A percentile compares a stretch with the other conserved stretches of the same genome.
phyloP scores from a whole-genome alignment of 2,113 vertebrate species.

The Chloebia gouldiae region DNA sequence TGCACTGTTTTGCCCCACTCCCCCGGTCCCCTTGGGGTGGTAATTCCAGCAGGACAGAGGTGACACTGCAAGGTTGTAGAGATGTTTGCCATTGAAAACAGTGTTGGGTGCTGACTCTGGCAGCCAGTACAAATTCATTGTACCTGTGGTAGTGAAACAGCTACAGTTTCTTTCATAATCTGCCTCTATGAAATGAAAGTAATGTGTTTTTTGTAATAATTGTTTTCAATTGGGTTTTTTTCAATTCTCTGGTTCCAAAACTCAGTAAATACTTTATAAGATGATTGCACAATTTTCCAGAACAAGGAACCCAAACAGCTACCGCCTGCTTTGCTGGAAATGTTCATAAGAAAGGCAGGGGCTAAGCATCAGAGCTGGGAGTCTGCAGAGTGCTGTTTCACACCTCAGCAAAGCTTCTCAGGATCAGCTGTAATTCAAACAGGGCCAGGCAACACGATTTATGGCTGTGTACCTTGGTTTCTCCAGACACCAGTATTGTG shows the following conservation, averaged over 20 bases:
- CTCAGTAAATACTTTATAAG: background rate
- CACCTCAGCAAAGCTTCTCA: background rate
- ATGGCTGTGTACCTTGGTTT: background rate
- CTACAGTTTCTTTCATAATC: background rate
- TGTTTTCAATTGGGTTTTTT: background rate
- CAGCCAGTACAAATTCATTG: background rate
- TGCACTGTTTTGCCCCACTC: background rate
- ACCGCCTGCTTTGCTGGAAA: background rate
- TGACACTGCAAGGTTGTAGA: background rate
- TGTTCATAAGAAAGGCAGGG: background rate
- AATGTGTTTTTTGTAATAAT: rapidly evolving
- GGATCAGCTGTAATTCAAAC: background rate
- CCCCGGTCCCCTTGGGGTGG: background rate
- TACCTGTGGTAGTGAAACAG: background rate
- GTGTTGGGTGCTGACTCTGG: background rate
- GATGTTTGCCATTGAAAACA: background rate
- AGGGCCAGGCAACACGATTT: rapidly evolving
- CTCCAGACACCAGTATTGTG: rapidly evolving
- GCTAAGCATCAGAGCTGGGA: background rate
- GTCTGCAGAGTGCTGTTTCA: background rate
- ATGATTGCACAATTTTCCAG: rapidly evolving
- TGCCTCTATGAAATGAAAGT: background rate
- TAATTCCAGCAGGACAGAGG: background rate
- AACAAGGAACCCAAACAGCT: background rate
- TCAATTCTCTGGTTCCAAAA: background rate